These are phyloP conservation scores for Sycobia sp. DNA, from an alignment of 1,140 invertebrate genomes.

Conservation along the genomic window DNA sequence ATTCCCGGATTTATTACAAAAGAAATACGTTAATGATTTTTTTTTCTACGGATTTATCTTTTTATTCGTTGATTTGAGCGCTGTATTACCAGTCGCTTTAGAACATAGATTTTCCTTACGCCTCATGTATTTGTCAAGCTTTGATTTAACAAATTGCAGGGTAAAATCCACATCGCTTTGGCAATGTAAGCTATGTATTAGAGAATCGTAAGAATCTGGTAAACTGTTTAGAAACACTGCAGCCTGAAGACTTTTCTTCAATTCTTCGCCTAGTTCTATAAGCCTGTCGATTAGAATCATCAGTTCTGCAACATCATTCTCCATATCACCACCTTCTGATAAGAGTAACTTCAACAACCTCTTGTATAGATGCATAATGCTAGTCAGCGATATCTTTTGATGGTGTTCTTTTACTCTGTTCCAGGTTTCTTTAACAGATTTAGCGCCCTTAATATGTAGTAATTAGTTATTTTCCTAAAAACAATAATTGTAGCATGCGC, in stretches of 20 bases:
- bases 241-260: neutral
- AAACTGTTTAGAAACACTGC: conserved; percentile 8
- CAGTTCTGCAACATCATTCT: conserved; percentile 27
- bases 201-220: conserved; percentile 2
- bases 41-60: neutral
- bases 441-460: conserved; percentile 8
- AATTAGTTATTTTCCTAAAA: conserved; percentile 32
- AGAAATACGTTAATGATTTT: neutral
- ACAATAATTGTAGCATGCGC: conserved; percentile 31
- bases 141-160: no score
- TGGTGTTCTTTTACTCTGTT: conserved; percentile 16
- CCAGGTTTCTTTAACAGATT: no score
- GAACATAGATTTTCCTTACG: no score
- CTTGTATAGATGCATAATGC: conserved; percentile 15
- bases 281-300: no score
- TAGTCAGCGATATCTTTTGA: neutral
- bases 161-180: no score
- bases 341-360: conserved; percentile 10
- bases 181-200: conserved; percentile 3
- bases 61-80: neutral
- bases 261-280: conserved; percentile 13
- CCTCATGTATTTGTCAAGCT: no score
- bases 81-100: no score
- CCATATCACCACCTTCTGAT: conserved; percentile 15
- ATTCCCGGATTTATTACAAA: neutral